Base-by-base conservation (phyloP, 2,888 invertebrate species). In the Lampropteryx suffumata region DNA sequence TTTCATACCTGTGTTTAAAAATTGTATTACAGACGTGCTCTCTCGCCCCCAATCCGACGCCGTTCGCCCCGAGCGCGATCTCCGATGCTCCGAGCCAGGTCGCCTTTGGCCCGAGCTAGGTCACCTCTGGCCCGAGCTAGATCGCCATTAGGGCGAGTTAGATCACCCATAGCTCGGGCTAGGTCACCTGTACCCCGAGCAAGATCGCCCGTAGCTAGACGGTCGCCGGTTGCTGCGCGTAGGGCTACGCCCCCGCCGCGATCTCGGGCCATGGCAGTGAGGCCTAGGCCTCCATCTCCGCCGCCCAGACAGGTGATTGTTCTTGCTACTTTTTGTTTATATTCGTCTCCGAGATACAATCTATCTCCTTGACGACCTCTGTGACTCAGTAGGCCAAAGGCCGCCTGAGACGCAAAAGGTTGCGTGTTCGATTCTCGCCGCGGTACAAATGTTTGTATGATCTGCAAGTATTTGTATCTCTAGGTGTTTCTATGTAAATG, bases 201-300 rank as follows among this genome's bases (percentile, higher is more conserved):
- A 1, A n/a, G n/a, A n/a, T n/a, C n/a, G n/a, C n/a, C n/a, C n/a
- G n/a, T n/a, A n/a, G n/a, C n/a, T n/a, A n/a, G n/a, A n/a, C 14
- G 34, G 21, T 40, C 47, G 0, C 50, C 44, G 12, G 37, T 37
- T 8, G 33, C n/a, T 6, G 40, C 27, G 3, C 50, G 45, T 5
- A 27, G 46, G 32, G 33, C n/a, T 3, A 37, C 42, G 36, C 65
- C 63, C 64, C 55, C 51, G 53, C 10, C 57, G 37, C 21, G 59
- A 55, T 55, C 34, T 63, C 71, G 40, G 61, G 83, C 24, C 28
- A 13, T 82, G 83, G 40, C 66, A 71, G 44, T 70, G 50, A 8
- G 59, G 73, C 0, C 82, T 13, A 42, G 81, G 0, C 80, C 82
- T 0, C 77, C 78, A 0, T 82, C 83, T 2, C 83, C 83, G 0